Percentiles rank a stretch among this genome's conserved stretches.
phyloP scores from a whole-genome alignment of 2,888 invertebrate genomes.

The Bimastos eiseni region DNA sequence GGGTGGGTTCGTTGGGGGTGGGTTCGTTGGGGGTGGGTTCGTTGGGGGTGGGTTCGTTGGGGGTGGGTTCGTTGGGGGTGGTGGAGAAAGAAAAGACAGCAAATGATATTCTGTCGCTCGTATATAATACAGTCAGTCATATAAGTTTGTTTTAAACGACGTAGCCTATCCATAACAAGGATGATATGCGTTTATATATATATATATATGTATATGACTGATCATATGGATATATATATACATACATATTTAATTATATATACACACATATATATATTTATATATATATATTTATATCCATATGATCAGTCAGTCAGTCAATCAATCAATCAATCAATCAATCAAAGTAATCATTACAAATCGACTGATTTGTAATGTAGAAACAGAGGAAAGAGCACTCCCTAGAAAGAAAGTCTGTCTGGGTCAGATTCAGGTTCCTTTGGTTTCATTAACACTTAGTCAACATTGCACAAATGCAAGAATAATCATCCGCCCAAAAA shows the following conservation, averaged over 20 bases:
- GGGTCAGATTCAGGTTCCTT: neutral
- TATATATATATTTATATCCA: neutral
- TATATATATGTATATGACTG: neutral
- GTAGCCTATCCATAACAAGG: no score
- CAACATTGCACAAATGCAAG: neutral
- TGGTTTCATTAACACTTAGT: neutral
- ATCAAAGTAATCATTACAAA: no score
- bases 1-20: no score
- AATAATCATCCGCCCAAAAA: neutral
- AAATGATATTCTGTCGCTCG: no score
- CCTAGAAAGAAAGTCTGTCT: neutral
- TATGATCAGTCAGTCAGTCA: no score
- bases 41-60: no score
- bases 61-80: no score
- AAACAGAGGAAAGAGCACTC: neutral
- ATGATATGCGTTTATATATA: conserved; percentile 28
- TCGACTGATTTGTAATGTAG: neutral
- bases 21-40: no score
- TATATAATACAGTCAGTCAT: no score
- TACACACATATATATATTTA: neutral
- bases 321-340: no score
- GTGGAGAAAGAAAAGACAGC: no score
- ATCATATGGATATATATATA: conserved; percentile 6
- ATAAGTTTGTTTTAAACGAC: no score
- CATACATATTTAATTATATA: neutral